Conservation (phyloP, 2,113 vertebrate genomes). For the Hippocampus comes region DNA sequence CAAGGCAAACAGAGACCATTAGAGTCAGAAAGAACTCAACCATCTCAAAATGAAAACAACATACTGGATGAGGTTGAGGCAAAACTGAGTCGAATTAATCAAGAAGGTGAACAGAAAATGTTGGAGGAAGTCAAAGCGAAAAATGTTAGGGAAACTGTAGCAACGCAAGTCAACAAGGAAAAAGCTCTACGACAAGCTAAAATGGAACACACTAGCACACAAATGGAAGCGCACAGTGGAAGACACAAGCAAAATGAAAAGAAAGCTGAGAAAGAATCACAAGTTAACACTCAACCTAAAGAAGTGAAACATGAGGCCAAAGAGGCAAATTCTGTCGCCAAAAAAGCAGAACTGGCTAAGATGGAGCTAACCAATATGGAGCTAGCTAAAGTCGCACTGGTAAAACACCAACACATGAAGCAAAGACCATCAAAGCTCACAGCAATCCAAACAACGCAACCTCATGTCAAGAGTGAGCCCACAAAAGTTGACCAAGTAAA, state of each 20-base stretch:
- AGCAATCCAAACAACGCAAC: constrained; percentile 21
- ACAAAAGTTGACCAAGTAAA: constrained; percentile 54
- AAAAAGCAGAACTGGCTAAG: constrained; percentile 21
- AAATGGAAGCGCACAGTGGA: constrained; percentile 4
- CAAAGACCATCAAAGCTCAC: constrained; percentile 28
- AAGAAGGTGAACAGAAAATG: constrained; percentile 7
- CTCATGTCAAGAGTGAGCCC: constrained; percentile 36
- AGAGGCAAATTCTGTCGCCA: constrained; percentile 8
- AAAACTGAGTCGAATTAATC: background rate
- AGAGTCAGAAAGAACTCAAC: constrained; percentile 12
- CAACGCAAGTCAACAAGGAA: constrained; percentile 6
- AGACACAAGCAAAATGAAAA: constrained; percentile 20
- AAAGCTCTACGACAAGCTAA: constrained; percentile 18
- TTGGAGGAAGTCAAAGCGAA: constrained; percentile 14
- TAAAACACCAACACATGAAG: constrained; percentile 28
- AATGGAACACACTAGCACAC: constrained; percentile 13
- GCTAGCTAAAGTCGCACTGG: constrained; percentile 14
- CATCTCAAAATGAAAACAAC: background rate
- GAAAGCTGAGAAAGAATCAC: constrained; percentile 9
- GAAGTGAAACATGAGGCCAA: background rate
- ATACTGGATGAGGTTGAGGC: background rate
- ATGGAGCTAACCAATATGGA: constrained; percentile 30
- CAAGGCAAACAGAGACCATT: constrained; percentile 26
- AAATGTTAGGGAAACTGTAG: constrained; percentile 1
- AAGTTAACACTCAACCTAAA: constrained; percentile 15